Conservation (phyloP, 1,140 invertebrate genomes). For the Drosophila dunni region DNA sequence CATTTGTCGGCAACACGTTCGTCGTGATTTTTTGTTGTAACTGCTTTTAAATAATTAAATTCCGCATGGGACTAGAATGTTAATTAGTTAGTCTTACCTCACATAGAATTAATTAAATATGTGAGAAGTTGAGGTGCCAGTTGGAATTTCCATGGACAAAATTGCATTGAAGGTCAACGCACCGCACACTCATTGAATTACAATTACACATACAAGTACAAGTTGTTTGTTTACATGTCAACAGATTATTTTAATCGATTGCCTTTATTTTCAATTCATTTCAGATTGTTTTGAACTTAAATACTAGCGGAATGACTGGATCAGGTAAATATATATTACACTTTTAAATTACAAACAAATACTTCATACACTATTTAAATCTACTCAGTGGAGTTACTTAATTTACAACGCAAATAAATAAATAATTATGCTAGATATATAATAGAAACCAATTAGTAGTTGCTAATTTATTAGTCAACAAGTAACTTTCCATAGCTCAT, state of each 20-base stretch:
- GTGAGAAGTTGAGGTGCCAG: slow-evolving; percentile 24
- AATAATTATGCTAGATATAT: too few relatives aligned
- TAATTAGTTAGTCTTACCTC: slow-evolving; percentile 56
- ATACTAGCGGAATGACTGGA: slow-evolving; percentile 63
- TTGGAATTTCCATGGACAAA: slow-evolving; percentile 32
- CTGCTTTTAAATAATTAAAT: slow-evolving; percentile 39
- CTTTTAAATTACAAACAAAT: not conserved
- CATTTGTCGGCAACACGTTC: slow-evolving; percentile 14
- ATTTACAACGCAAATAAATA: too few relatives aligned
- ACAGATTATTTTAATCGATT: slow-evolving; percentile 52
- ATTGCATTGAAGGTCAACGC: slow-evolving; percentile 47
- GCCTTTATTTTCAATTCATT: slow-evolving; percentile 45
- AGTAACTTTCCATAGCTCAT: too few relatives aligned
- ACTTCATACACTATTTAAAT: too few relatives aligned
- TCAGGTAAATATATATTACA: slow-evolving; percentile 64
- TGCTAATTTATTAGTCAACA: too few relatives aligned
- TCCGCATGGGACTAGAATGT: slow-evolving; percentile 52
- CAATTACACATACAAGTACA: slow-evolving; percentile 43
- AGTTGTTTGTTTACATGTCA: slow-evolving; percentile 36
- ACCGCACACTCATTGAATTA: slow-evolving; percentile 40
- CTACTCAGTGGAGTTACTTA: too few relatives aligned
- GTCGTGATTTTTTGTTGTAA: slow-evolving; percentile 6
- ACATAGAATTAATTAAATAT: slow-evolving; percentile 28
- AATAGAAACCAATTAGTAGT: too few relatives aligned
- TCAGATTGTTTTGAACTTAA: slow-evolving; percentile 48